phyloP scores from a whole-genome alignment of 53 echinoderm and acorn worm species.

The Echinometra lucunter region DNA sequence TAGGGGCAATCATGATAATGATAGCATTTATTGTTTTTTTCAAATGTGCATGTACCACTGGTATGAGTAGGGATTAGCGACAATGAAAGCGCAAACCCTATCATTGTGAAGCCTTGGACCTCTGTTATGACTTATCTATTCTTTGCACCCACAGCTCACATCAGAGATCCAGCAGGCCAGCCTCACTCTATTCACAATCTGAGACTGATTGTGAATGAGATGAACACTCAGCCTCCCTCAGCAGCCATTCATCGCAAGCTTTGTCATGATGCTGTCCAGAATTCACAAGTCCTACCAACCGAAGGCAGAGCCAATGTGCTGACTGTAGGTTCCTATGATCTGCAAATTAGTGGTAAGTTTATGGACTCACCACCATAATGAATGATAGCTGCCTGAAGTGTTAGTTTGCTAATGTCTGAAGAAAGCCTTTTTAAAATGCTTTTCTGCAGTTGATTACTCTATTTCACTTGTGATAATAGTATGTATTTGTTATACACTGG shows the following conservation, averaged over 20 bases:
- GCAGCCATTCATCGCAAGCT: slow-evolving; percentile 75
- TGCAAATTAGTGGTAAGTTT: slow-evolving; percentile 87
- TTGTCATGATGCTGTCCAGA: slow-evolving; percentile 86
- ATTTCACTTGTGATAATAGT: too few relatives aligned
- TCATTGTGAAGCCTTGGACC: not conserved
- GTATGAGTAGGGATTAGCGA: too few relatives aligned
- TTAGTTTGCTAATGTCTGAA: too few relatives aligned
- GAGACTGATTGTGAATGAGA: slow-evolving; percentile 88
- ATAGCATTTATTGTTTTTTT: too few relatives aligned
- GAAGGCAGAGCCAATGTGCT: slow-evolving; percentile 91
- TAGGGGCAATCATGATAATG: too few relatives aligned
- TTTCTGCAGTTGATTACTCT: too few relatives aligned
- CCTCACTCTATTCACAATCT: slow-evolving; percentile 88
- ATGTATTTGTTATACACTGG: too few relatives aligned
- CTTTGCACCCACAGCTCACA: slow-evolving; percentile 81
- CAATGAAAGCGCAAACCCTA: too few relatives aligned
- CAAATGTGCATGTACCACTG: too few relatives aligned
- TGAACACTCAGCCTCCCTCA: slow-evolving; percentile 90
- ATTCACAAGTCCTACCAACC: slow-evolving; percentile 77
- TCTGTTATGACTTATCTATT: not conserved
- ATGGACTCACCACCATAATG: too few relatives aligned
- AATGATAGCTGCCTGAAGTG: too few relatives aligned
- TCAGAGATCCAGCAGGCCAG: slow-evolving; percentile 92
- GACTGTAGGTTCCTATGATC: slow-evolving; percentile 92
- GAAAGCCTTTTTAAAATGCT: too few relatives aligned